Base-by-base conservation (phyloP, 2,888 invertebrate species). In the Ptychoptera contaminata region DNA sequence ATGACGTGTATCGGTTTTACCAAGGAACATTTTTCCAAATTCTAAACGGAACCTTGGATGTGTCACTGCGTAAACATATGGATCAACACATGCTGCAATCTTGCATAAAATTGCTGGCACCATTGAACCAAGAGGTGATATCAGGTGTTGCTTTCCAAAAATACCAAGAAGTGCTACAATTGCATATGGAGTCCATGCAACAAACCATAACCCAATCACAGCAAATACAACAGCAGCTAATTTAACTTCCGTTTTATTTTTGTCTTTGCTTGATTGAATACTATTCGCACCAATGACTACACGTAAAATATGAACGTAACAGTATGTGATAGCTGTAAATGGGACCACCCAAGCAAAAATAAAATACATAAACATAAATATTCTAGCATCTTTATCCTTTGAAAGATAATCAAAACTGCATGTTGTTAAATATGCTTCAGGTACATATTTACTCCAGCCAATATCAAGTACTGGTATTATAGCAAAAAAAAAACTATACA, bases 351-450 rank as follows among this genome's bases (percentile, higher is more conserved):
- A 90, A 39, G 78, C 87, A 1, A 78, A 82, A 34, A 77, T 70
- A 60, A 83, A 85, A 59, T 82, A 82, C 6, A 74, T 60, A 51
- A 85, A 72, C 56, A 86, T 83, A 58, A 82, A 88, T 47, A 73
- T 70, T 42, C 75, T 73, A 1, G 75, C 76, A 1, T 61, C 58
- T 1, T 63, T 55, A 44, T 76, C 73, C n/a, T 74, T 72, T 1
- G 82, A 76, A 40, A 88, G 70, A 56, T 88, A 90, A 62, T 88
- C 87, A 58, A 84, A 88, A 55, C 86, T 82, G 64, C 88, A 90
- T 54, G 82, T 82, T 15, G 84, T 86, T 47, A 87, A 71, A 57
- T 76, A 85, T 2, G 85, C 87, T 61, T 88, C 88, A 7, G 87
- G 85, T 12, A 84, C 80, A 65, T 87, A 90, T 32, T 69, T 70